Evolutionary conservation across 2,797 vertebrate genomes (phyloP).

Genomic region (Siniperca scherzeri): DNA sequence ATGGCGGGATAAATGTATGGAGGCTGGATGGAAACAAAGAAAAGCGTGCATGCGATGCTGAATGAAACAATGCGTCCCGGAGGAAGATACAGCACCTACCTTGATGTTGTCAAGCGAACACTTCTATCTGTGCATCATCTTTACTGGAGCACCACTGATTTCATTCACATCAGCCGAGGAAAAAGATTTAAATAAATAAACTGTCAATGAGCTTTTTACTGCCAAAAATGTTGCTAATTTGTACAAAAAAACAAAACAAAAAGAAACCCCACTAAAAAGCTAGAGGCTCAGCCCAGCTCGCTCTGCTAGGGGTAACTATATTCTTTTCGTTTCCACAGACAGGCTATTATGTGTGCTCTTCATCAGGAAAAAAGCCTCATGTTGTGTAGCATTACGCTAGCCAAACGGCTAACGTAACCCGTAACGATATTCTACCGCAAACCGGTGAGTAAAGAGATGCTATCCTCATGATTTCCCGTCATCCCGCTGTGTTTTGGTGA

Average conservation of each 20-base stretch:
- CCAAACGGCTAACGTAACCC: conserved; percentile 31
- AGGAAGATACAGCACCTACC: conserved; percentile 68
- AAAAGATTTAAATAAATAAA: not conserved
- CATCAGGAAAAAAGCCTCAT: conserved; percentile 51
- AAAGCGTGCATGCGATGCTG: conserved; percentile 40
- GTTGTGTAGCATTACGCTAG: conserved; percentile 48
- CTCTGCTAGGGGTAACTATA: conserved; percentile 63
- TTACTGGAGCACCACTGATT: conserved; percentile 40
- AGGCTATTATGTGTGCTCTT: conserved; percentile 67
- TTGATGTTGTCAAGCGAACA: conserved; percentile 67
- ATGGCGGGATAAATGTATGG: not conserved
- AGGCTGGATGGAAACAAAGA: conserved; percentile 53
- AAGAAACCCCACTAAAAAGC: not conserved
- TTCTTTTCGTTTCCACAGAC: conserved; percentile 52
- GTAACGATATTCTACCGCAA: conserved; percentile 40
- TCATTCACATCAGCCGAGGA: conserved; percentile 21
- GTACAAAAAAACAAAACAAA: not conserved
- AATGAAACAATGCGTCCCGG: conserved; percentile 62
- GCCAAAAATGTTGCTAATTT: conserved; percentile 10
- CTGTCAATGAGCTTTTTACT: not conserved
- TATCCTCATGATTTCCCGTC: conserved; percentile 55
- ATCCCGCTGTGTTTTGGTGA: conserved; percentile 68
- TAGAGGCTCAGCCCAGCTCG: conserved; percentile 49
- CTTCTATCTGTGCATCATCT: conserved; percentile 66
- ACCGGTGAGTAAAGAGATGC: conserved; percentile 20